phyloP scores from a whole-genome alignment of 2,113 vertebrate genomes.

The Paralichthys olivaceus region DNA sequence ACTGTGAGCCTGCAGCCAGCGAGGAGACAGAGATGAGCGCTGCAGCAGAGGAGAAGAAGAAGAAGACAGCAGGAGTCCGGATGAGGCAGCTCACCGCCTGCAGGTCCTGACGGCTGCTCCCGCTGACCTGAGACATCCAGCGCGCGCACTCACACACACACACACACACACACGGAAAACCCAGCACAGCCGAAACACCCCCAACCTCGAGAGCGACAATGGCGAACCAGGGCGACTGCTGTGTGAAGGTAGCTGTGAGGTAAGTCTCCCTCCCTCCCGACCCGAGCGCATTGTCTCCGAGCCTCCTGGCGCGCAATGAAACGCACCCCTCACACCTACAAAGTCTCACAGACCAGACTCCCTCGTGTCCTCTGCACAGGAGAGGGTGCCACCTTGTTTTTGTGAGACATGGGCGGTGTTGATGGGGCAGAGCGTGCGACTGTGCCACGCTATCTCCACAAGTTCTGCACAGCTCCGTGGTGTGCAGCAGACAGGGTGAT shows the following conservation, averaged over 20 bases:
- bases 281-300: constrained; percentile 63
- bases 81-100: constrained; percentile 54
- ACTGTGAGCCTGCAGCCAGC: constrained; percentile 46
- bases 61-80: constrained; percentile 45
- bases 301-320: constrained; percentile 34
- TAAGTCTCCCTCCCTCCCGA: constrained; percentile 59
- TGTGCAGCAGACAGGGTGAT: background rate
- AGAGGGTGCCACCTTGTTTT: too few species aligned
- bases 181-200: constrained; percentile 2
- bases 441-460: constrained; percentile 29
- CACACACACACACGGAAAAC: constrained; percentile 17
- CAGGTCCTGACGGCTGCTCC: constrained; percentile 73
- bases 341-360: background rate
- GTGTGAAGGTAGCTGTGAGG: constrained; percentile 85
- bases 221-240: constrained; percentile 83
- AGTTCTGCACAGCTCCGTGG: background rate
- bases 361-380: too few species aligned
- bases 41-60: constrained; percentile 34
- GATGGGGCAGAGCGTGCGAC: background rate
- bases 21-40: constrained; percentile 46
- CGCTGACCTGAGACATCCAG: constrained; percentile 60
- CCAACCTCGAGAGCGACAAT: constrained; percentile 62
- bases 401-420: background rate
- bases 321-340: constrained; percentile 23
- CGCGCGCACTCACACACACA: background rate